Conservation (phyloP, 2,888 invertebrate genomes). For the Coelinius sp. region DNA sequence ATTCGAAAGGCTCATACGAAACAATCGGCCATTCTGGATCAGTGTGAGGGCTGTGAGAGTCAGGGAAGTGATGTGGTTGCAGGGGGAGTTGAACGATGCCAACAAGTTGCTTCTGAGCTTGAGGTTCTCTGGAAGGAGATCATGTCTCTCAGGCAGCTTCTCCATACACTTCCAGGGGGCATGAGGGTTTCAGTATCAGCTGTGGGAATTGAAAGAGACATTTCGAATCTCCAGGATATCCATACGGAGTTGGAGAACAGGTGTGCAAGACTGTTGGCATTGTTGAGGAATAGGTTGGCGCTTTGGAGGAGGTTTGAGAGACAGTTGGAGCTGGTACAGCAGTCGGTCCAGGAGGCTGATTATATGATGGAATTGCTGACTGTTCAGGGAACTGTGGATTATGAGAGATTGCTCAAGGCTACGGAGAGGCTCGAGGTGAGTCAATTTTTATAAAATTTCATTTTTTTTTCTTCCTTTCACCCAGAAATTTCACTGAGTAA, state of each 20-base stretch:
- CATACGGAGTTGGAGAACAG: constrained; percentile 82
- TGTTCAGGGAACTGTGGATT: constrained; percentile 88
- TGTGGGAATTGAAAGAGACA: constrained; percentile 82
- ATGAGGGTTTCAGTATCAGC: constrained; percentile 84
- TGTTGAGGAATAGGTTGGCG: constrained; percentile 77
- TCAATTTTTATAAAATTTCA: too few species aligned
- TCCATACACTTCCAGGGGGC: constrained; percentile 84
- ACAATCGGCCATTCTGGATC: constrained; percentile 74
- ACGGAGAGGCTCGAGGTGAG: constrained; percentile 88
- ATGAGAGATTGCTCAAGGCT: constrained; percentile 85
- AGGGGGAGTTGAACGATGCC: constrained; percentile 82
- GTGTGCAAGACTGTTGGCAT: constrained; percentile 78
- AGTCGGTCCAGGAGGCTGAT: constrained; percentile 87
- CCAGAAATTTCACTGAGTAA: too few species aligned
- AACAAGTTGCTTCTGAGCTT: constrained; percentile 80
- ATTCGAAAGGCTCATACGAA: constrained; percentile 80
- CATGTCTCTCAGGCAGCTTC: constrained; percentile 80
- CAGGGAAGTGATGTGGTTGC: constrained; percentile 84
- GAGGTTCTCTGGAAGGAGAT: constrained; percentile 84
- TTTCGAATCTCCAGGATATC: constrained; percentile 81
- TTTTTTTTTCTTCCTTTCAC: too few species aligned
- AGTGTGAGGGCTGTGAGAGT: constrained; percentile 81
- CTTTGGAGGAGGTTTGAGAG: constrained; percentile 85
- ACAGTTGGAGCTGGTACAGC: constrained; percentile 84
- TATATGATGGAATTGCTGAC: constrained; percentile 90